Base-by-base conservation (phyloP, 1,140 invertebrate species). In the Bursaphelenchus mucronatus region DNA sequence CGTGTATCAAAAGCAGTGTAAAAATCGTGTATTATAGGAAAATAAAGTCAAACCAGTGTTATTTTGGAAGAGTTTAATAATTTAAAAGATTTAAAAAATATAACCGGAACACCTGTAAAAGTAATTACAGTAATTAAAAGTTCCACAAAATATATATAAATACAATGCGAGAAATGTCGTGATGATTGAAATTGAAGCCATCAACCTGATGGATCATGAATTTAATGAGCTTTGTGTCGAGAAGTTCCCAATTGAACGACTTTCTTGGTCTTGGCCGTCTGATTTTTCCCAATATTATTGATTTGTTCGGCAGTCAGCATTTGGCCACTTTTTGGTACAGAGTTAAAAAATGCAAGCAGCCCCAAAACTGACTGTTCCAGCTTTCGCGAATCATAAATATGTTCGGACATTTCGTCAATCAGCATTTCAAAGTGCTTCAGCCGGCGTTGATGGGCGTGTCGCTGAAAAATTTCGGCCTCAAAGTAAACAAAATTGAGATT, bases 341-440 rank as follows among this genome's bases (percentile, higher is more conserved):
- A 59, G 41, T 59, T 59, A 44, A 59, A 59, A 7, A 59, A 59
- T 13, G 57, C 57, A 2, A 59, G 41, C 40, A 59, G 57, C 30
- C 57, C 57, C 13, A 59, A 39, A 13, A 59, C 57, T 30, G 41
- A 44, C 41, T 59, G 57, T 44, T 59, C 57, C 44, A 59, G 41
- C 11, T 44, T 39, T n/a, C 57, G 57, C 2, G 57, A 44, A 5
- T 59, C 57, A 44, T 59, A 59, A 7, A 59, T 59, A 39, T 59
- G 57, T 7, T 59, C 57, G 57, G 57, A 59, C 10, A 59, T n/a
- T 50, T 59, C 57, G 57, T 59, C 57, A 6, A 59, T 44, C 40
- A 59, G 57, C 57, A 59, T 59, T 50, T 59, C 57, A 39, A 59
- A 59, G 40, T 59, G 57, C 40, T 59, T 59, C 21, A 59, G 57